Evolutionary conservation across 2,888 invertebrate genomes (phyloP).

Genomic region (Cheilosia vernalis): DNA sequence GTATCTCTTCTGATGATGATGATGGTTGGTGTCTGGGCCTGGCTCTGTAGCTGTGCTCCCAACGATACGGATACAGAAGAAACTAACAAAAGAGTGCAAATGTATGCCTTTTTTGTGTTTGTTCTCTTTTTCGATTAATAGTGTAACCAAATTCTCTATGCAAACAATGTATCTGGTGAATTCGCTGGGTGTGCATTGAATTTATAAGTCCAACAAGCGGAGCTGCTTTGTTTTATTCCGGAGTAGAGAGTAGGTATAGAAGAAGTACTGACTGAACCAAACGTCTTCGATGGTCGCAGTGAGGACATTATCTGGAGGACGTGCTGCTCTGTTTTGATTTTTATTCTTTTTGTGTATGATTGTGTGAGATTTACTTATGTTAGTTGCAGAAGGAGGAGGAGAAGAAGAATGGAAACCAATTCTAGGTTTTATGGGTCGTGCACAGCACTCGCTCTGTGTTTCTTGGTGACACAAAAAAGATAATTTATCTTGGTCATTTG

Average conservation of each 20-base stretch:
- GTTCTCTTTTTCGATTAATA: slow-evolving; percentile 33
- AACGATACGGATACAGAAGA: background rate
- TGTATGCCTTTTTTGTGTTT: slow-evolving; percentile 9
- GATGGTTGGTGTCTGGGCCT: background rate
- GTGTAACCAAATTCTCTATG: slow-evolving; percentile 39
- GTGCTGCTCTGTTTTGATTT: slow-evolving; percentile 17
- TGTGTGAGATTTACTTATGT: background rate
- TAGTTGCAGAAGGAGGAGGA: background rate
- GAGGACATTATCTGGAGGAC: slow-evolving; percentile 44
- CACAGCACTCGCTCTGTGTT: background rate
- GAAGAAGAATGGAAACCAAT: slow-evolving; percentile 23
- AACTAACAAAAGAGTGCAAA: slow-evolving; percentile 29
- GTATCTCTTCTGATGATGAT: background rate
- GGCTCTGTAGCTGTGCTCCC: background rate
- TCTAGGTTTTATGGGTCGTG: slow-evolving; percentile 63
- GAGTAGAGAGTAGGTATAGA: background rate
- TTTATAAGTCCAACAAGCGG: slow-evolving; percentile 18
- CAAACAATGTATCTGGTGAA: slow-evolving; percentile 64
- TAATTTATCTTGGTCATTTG: slow-evolving; percentile 66
- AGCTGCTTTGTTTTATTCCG: background rate
- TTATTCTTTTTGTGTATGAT: background rate
- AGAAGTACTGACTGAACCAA: background rate
- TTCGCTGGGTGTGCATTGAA: slow-evolving; percentile 51
- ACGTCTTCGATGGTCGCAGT: slow-evolving; percentile 34
- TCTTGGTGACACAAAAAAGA: slow-evolving; percentile 58